A percentile compares a stretch with the other conserved stretches of the same genome.
phyloP scores from a whole-genome alignment of 2,113 vertebrate species.

The Channa argus region DNA sequence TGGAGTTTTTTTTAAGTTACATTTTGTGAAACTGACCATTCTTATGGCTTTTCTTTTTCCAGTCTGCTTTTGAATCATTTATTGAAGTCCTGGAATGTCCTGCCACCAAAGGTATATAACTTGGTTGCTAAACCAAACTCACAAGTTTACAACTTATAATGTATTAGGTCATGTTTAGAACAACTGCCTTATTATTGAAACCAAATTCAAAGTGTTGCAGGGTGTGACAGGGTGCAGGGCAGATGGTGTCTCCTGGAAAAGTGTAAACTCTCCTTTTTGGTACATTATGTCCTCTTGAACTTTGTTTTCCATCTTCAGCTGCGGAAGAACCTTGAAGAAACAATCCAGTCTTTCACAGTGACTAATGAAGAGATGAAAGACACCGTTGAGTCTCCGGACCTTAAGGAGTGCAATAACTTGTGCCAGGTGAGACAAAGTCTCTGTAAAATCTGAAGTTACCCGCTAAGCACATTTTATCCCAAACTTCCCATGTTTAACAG shows the following conservation, averaged over 20 bases:
- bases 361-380: constrained; percentile 91
- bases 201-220: neutral
- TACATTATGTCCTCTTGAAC: neutral
- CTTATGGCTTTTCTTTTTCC: neutral
- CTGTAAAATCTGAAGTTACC: neutral
- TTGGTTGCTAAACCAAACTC: too few species aligned
- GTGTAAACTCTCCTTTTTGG: neutral
- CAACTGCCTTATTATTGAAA: too few species aligned
- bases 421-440: constrained; percentile 85
- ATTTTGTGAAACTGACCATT: neutral
- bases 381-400: constrained; percentile 64
- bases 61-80: constrained; percentile 93
- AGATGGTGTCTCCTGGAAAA: neutral
- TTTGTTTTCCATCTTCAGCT: constrained; percentile 75
- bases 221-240: neutral
- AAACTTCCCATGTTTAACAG: too few species aligned
- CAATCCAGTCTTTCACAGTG: constrained; percentile 89
- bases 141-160: too few species aligned
- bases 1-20: too few species aligned
- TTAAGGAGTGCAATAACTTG: constrained; percentile 81
- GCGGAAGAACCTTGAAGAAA: constrained; percentile 90
- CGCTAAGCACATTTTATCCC: neutral
- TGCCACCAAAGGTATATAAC: constrained; percentile 86
- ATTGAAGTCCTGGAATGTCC: constrained; percentile 85
- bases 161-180: too few species aligned